Conservation (phyloP, 1,140 invertebrate species). For the Drosophila paulistorum region DNA sequence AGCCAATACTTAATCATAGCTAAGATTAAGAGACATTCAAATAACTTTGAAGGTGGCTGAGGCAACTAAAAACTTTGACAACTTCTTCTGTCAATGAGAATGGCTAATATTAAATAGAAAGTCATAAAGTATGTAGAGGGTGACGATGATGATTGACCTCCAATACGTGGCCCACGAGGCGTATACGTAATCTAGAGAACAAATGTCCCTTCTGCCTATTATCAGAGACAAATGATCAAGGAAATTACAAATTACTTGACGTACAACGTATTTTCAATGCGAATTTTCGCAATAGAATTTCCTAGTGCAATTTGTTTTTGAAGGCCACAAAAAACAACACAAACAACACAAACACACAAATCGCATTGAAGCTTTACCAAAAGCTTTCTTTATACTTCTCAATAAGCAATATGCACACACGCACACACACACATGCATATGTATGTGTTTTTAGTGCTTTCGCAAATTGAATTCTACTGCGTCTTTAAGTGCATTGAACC, state of each 20-base stretch:
- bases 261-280: constrained; percentile 28
- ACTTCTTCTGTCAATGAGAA: too few species aligned
- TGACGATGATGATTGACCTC: too few species aligned
- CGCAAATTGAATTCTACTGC: constrained; percentile 75
- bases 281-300: constrained; percentile 36
- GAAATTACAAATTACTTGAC: not conserved
- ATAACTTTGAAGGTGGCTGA: too few species aligned
- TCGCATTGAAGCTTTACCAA: constrained; percentile 31
- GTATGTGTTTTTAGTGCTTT: constrained; percentile 31
- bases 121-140: too few species aligned
- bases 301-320: constrained; percentile 44
- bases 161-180: not conserved
- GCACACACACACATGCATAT: not conserved
- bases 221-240: not conserved
- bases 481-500: constrained; percentile 74
- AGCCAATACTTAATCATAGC: too few species aligned
- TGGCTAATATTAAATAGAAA: too few species aligned
- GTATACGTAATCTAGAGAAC: constrained; percentile 8
- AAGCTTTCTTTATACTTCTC: constrained; percentile 34
- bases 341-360: not conserved
- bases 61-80: too few species aligned
- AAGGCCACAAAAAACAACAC: constrained; percentile 30
- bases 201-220: not conserved
- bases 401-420: not conserved
- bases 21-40: too few species aligned